phyloP scores from a whole-genome alignment of 2,797 vertebrate genomes.

The Alouatta caraya region DNA sequence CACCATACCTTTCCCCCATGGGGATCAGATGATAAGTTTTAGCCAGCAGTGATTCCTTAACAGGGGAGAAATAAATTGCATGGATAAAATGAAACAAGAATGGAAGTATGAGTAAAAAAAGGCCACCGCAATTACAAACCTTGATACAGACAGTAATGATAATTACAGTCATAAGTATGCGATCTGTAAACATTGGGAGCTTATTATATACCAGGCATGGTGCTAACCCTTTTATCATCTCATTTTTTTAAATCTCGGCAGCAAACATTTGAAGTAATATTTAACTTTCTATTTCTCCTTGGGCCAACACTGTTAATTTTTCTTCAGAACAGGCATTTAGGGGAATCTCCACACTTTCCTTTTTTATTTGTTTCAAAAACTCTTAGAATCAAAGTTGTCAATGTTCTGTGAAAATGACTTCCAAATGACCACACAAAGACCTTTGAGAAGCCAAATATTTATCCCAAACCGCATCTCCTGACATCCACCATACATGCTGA shows the following conservation, averaged over 20 bases:
- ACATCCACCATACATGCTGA: neutral
- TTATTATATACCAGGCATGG: neutral
- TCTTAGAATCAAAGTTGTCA: neutral
- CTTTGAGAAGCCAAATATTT: neutral
- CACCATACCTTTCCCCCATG: rapidly evolving
- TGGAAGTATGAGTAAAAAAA: neutral
- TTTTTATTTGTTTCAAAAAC: neutral
- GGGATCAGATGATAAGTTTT: rapidly evolving
- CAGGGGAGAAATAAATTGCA: neutral
- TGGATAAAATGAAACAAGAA: neutral
- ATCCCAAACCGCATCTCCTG: neutral
- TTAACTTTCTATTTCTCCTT: neutral
- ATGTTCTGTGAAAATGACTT: neutral
- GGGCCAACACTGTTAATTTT: neutral
- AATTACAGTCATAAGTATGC: rapidly evolving
- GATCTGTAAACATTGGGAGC: rapidly evolving
- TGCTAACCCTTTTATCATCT: too few relatives aligned
- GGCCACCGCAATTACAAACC: neutral
- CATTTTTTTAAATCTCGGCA: neutral
- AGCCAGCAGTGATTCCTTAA: neutral
- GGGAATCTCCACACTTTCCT: rapidly evolving
- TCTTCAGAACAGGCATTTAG: neutral
- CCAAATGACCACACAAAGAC: neutral
- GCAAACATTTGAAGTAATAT: neutral
- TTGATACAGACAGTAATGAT: rapidly evolving